These are phyloP conservation scores for Octopus sinensis DNA, from an alignment of 1,140 invertebrate genomes.

Conservation along the genomic window DNA sequence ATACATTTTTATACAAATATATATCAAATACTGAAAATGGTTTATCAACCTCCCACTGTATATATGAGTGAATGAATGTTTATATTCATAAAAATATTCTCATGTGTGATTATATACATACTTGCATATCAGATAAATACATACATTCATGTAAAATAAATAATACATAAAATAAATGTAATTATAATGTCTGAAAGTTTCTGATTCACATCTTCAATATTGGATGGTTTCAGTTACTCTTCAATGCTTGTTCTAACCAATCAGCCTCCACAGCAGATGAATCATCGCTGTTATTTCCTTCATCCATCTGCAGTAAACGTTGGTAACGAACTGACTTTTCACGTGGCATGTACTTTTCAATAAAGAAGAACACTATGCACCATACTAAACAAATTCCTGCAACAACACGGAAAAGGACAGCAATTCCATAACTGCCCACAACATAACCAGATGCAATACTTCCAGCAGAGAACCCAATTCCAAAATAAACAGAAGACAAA, in stretches of 20 bases:
- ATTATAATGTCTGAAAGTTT: too few species aligned
- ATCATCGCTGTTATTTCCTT: slow-evolving; percentile 39
- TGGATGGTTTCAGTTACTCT: neutral
- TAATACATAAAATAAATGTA: too few species aligned
- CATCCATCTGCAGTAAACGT: slow-evolving; percentile 36
- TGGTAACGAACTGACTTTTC: slow-evolving; percentile 41
- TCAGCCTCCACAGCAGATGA: slow-evolving; percentile 43
- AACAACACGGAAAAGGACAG: slow-evolving; percentile 40
- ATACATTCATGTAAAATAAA: too few species aligned
- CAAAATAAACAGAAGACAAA: slow-evolving; percentile 49
- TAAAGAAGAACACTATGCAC: slow-evolving; percentile 40
- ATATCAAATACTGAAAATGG: too few species aligned
- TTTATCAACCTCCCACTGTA: too few species aligned
- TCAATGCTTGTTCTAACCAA: slow-evolving; percentile 52
- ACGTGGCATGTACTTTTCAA: slow-evolving; percentile 41
- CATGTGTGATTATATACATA: too few species aligned
- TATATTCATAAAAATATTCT: too few species aligned
- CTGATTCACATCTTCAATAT: too few species aligned
- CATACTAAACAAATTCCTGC: slow-evolving; percentile 38
- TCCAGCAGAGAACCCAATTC: slow-evolving; percentile 46
- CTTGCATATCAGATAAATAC: too few species aligned
- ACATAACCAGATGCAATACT: slow-evolving; percentile 43
- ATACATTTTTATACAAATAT: too few species aligned
- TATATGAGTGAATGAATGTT: too few species aligned
- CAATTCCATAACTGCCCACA: slow-evolving; percentile 38